Base-by-base conservation (phyloP, 64 coral and sea anemone genomes). In the Montipora foliosa region DNA sequence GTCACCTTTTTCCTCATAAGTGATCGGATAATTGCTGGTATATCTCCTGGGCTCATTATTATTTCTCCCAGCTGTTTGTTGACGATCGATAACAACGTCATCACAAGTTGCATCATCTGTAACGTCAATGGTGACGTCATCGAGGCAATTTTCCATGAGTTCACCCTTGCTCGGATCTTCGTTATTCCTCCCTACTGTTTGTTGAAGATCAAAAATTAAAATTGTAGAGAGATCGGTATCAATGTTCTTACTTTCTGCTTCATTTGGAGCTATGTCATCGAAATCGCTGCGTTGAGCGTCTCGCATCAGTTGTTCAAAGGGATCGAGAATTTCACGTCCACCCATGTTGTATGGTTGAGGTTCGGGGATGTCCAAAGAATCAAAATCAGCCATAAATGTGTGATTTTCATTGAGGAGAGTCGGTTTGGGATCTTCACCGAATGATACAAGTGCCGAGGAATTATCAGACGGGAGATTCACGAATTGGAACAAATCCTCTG, bases 401-500 rank as follows among this genome's bases (percentile, higher is more conserved):
- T 86, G 62, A 22, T 86, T 64, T 11, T 66, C 6, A 49, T 71
- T 49, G 29, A 86, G 45, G 22, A 59, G 66, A 22, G 82, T 24
- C 50, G 82, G 17, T 21, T 60, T 71, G 12, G 4, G 67, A 0
- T 71, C 67, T 22, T 86, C 82, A 2, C 59, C 67, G 44, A 72
- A 62, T 2, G 45, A 71, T 86, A 59, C 49, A n/a, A 86, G 17
- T 45, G 82, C 21, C 5, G 66, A 73, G 82, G 76, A 50, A 78
- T 69, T 71, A 71, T 72, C 45, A 10, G 66, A 71, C 14, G 62
- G 46, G 5, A 77, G 10, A 1, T 53, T 15, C 29, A 57, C 57
- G 59, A 93, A 93, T 22, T 78, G 79, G 45, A 93, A 66, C 37
- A 93, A 29, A 78, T 93, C 79, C 9, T 93, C 91, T 66, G 81